phyloP scores from a whole-genome alignment of 2,888 invertebrate genomes.

The Lamproptera curius region DNA sequence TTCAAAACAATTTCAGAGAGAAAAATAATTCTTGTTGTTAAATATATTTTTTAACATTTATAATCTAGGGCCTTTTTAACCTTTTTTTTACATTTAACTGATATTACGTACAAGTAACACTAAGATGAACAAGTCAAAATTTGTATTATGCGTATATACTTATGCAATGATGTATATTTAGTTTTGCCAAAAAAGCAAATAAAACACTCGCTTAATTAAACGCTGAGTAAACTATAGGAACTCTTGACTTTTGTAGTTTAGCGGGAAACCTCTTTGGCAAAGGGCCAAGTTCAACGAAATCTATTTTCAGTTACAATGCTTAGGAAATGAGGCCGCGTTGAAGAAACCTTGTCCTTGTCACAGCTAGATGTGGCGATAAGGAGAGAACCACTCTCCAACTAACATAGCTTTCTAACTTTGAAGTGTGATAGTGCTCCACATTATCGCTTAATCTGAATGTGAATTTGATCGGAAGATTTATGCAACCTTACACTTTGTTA shows the following conservation, averaged over 20 bases:
- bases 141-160: too few species aligned
- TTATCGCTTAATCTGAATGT: constrained; percentile 10
- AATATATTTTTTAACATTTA: too few species aligned
- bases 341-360: constrained; percentile 22
- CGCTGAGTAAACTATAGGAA: constrained; percentile 11
- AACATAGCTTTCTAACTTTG: constrained; percentile 13
- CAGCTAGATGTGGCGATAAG: constrained; percentile 21
- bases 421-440: constrained; percentile 12
- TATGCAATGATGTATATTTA: too few species aligned
- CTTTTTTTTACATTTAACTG: too few species aligned
- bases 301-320: constrained; percentile 24
- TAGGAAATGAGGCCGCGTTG: constrained; percentile 22
- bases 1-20: too few species aligned
- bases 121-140: too few species aligned
- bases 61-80: too few species aligned
- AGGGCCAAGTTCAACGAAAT: constrained; percentile 22
- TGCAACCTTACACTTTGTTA: too few species aligned
- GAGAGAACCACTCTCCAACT: constrained; percentile 21
- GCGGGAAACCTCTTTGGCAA: constrained; percentile 12
- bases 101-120: too few species aligned
- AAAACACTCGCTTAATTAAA: constrained; percentile 18
- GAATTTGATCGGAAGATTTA: background rate
- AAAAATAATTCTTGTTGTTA: too few species aligned
- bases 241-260: constrained; percentile 11
- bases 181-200: constrained; percentile 6